Conservation (phyloP, 1,140 invertebrate genomes). For the Glomeris maerens region DNA sequence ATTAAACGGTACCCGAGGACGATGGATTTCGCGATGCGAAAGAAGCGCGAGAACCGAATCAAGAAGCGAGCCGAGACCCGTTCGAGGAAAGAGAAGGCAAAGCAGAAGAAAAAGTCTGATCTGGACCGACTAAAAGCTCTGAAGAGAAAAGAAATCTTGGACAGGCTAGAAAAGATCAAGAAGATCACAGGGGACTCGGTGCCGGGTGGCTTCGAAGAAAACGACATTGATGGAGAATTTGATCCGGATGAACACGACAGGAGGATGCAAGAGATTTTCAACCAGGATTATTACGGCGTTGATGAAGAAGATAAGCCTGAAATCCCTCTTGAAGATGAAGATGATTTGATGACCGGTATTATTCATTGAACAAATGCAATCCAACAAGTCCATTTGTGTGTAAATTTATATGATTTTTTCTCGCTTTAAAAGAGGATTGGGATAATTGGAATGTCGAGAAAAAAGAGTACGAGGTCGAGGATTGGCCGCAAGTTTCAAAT, state of each 20-base stretch:
- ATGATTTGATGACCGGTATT: too few relatives aligned
- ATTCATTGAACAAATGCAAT: too few relatives aligned
- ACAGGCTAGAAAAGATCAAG: conserved; percentile 73
- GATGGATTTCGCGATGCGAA: conserved; percentile 64
- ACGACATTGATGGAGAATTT: conserved; percentile 72
- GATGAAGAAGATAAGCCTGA: conserved; percentile 59
- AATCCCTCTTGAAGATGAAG: conserved; percentile 61
- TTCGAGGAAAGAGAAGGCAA: conserved; percentile 73
- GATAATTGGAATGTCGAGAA: conserved; percentile 57
- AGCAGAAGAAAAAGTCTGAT: conserved; percentile 66
- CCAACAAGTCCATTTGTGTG: too few relatives aligned
- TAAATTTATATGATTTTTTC: too few relatives aligned
- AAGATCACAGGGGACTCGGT: conserved; percentile 66
- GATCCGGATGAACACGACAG: conserved; percentile 77
- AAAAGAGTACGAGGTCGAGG: too few relatives aligned
- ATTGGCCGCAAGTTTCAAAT: too few relatives aligned
- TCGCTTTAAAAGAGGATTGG: conserved; percentile 49
- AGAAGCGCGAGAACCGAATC: conserved; percentile 60
- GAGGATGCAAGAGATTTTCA: conserved; percentile 73
- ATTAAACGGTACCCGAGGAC: conserved; percentile 80
- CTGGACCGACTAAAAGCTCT: conserved; percentile 69
- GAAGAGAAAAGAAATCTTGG: conserved; percentile 78
- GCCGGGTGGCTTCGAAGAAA: conserved; percentile 37
- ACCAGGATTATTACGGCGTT: conserved; percentile 65
- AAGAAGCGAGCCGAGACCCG: conserved; percentile 58